Conservation (phyloP, 2,888 invertebrate species). For the Sinodicranocentrus sp. region DNA sequence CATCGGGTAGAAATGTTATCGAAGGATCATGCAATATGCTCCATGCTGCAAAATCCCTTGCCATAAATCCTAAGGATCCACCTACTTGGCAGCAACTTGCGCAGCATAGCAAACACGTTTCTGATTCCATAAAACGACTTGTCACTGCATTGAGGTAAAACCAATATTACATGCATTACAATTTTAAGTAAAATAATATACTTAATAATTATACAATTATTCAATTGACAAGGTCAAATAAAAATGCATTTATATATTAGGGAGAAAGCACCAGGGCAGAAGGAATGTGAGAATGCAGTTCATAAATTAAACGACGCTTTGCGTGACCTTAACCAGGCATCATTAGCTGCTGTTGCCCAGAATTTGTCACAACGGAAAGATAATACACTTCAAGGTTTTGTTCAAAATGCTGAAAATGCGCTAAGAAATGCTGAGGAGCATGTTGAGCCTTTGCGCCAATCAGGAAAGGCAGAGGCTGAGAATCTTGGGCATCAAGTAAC, state of each 20-base stretch:
- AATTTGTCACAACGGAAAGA: slow-evolving; percentile 85
- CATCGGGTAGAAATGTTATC: slow-evolving; percentile 88
- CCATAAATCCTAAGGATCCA: slow-evolving; percentile 93
- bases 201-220: not conserved
- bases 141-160: slow-evolving; percentile 91
- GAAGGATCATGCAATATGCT: slow-evolving; percentile 95
- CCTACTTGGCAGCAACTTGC: slow-evolving; percentile 97
- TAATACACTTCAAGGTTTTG: slow-evolving; percentile 85
- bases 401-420: slow-evolving; percentile 79
- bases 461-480: slow-evolving; percentile 95
- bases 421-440: slow-evolving; percentile 84
- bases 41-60: slow-evolving; percentile 91
- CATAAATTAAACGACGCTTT: slow-evolving; percentile 87
- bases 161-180: not conserved
- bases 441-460: slow-evolving; percentile 89
- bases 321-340: slow-evolving; percentile 90
- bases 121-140: slow-evolving; percentile 96
- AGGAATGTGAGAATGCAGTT: slow-evolving; percentile 92
- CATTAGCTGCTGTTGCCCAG: slow-evolving; percentile 92
- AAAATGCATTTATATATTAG: too few species aligned
- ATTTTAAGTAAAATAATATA: not conserved
- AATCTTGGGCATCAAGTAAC: slow-evolving; percentile 88
- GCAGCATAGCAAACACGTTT: slow-evolving; percentile 95
- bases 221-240: slow-evolving; percentile 5
- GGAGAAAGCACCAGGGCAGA: slow-evolving; percentile 97